Evolutionary conservation across 2,797 vertebrate species (phyloP).

Genomic region (Artibeus lituratus): DNA sequence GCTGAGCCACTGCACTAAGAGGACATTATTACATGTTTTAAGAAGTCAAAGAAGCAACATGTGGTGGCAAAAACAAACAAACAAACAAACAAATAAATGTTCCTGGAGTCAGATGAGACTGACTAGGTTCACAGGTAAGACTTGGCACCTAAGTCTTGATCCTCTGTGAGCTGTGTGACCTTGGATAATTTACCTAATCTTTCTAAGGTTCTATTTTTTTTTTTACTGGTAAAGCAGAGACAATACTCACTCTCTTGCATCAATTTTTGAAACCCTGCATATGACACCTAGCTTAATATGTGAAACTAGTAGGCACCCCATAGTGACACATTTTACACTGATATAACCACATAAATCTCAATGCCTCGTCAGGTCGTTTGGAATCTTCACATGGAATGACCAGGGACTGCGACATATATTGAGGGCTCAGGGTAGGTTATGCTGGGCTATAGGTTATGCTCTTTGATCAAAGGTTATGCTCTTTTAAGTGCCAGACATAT

Average conservation of each 20-base stretch:
- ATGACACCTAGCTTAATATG: background rate
- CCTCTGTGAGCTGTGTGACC: background rate
- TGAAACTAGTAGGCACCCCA: background rate
- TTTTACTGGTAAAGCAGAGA: background rate
- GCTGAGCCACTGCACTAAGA: background rate
- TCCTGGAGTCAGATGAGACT: background rate
- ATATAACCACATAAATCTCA: background rate
- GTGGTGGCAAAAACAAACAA: background rate
- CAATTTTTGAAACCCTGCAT: background rate
- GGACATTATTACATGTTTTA: background rate
- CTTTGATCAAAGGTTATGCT: background rate
- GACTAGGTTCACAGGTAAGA: background rate
- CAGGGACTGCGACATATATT: background rate
- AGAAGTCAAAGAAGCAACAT: slow-evolving; percentile 1
- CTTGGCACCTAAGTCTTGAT: background rate
- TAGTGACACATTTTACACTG: background rate
- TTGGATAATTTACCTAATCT: background rate
- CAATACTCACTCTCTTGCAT: background rate
- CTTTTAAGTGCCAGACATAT: background rate
- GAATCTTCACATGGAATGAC: background rate
- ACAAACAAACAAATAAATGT: too few species aligned
- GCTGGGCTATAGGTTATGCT: background rate
- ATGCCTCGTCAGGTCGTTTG: background rate
- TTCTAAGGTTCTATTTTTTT: background rate
- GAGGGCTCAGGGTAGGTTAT: background rate